A percentile compares a stretch with the other conserved stretches of the same genome.
Evolutionary conservation across 2,113 vertebrate genomes (phyloP).

Genomic region (Cyprichromis sp.): DNA sequence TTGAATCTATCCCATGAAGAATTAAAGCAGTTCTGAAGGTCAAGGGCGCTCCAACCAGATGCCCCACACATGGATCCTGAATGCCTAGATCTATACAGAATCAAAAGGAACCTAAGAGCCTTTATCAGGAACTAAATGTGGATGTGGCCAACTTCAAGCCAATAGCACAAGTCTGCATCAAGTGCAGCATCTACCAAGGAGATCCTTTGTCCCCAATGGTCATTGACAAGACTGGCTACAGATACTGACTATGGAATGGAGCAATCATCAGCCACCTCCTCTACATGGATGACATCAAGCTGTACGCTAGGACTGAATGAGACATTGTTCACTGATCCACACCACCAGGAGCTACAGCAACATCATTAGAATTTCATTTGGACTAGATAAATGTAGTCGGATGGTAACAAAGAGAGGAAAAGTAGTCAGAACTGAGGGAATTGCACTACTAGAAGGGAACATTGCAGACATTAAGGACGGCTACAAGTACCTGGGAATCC

Average conservation of each 20-base stretch:
- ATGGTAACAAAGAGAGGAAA: neutral
- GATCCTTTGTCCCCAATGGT: neutral
- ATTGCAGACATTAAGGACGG: neutral
- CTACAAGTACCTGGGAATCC: neutral
- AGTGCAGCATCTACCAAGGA: neutral
- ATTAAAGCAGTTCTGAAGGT: neutral
- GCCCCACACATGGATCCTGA: neutral
- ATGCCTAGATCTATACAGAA: neutral
- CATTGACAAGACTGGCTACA: neutral
- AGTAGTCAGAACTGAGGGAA: neutral
- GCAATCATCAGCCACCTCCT: neutral
- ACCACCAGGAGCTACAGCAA: neutral
- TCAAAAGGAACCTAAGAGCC: neutral
- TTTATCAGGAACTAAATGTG: neutral
- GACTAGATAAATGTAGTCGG: neutral
- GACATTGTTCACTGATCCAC: neutral
- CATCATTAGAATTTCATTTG: neutral
- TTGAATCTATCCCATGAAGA: neutral
- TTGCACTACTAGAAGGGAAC: neutral
- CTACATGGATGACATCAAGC: neutral
- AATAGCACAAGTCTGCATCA: neutral
- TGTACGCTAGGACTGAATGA: neutral
- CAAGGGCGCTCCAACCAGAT: neutral
- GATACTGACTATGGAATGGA: neutral
- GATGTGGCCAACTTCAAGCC: neutral